A percentile compares a stretch with the other conserved stretches of the same genome.
Conservation (phyloP, 1,140 invertebrate genomes). For the Trichonephila inaurata region DNA sequence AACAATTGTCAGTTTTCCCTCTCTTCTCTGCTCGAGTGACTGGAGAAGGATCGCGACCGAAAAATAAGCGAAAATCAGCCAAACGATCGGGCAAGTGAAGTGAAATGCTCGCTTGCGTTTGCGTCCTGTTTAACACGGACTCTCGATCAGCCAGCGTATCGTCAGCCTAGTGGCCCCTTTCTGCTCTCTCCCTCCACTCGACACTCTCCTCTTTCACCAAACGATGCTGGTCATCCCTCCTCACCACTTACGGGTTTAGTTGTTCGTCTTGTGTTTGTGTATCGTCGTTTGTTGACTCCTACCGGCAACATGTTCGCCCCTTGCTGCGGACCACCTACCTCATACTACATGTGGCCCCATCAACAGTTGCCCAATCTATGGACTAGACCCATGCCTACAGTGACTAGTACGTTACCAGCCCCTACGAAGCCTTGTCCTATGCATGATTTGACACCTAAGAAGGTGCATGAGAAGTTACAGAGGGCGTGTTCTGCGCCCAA, state of each 20-base stretch:
- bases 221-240: constrained; percentile 28
- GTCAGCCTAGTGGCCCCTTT: constrained; percentile 65
- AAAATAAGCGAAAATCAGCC: constrained; percentile 1
- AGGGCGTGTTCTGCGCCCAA: constrained; percentile 62
- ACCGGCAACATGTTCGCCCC: constrained; percentile 50
- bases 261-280: too few relatives aligned
- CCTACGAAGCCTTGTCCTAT: constrained; percentile 53
- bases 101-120: constrained; percentile 36
- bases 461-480: constrained; percentile 41
- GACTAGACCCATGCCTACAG: constrained; percentile 39
- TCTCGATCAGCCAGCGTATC: constrained; percentile 55
- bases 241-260: not conserved
- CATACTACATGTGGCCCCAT: constrained; percentile 64
- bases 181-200: not conserved
- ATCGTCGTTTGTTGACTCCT: not conserved
- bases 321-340: constrained; percentile 49
- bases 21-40: not conserved
- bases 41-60: not conserved
- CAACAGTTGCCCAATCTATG: constrained; percentile 45
- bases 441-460: constrained; percentile 10
- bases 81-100: not conserved
- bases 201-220: constrained; percentile 20
- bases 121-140: constrained; percentile 53
- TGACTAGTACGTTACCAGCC: constrained; percentile 39
- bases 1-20: not conserved